Evolutionary conservation across 1,140 invertebrate genomes (phyloP), one percentile per base, ranked within the genome.

Genomic region (Scaptomyza graminum): DNA sequence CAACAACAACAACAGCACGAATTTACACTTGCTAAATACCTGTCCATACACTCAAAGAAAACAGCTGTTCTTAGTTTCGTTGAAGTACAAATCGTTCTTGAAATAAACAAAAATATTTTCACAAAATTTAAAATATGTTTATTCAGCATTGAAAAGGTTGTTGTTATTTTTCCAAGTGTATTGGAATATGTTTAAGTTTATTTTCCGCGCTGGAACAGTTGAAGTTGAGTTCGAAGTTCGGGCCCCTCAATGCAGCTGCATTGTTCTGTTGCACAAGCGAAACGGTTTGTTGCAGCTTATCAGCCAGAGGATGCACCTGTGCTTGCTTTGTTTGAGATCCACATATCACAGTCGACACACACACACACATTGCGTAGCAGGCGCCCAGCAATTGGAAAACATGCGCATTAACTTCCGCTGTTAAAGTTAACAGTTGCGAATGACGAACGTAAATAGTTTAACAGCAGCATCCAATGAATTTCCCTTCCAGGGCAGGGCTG

Each of bases 281-380:
- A 37, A 9, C 59, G 39, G 16, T 34, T 43, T 54, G 41, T 65
- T 44, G 16, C 28, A 54, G 51, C 47, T 62, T 62, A 62, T 62
- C 60, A 62, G 46, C 34, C 16, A 28, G 39, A 31, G 25, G 28
- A 57, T 39, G 51, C 51, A 65, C 52, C 52, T 65, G 62, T 50
- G n/a, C 39, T 18, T 46, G 22, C 31, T 34, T 34, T 9, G 31
- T 34, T 34, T 34, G 1, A 2, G 31, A 1, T n/a, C 22, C 13
- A 8, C 28, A 28, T 28, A 28, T 28, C 1, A 49, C n/a, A 47
- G 18, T 18, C 18, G 18, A 22, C 28, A 49, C 12, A 37, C 50
- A 46, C 39, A 39, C 62, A 28, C 52, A 56, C 60, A 12, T 8
- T 12, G 11, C 15, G 46, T 52, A 61, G 13, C 25, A 52, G 65